phyloP scores from a whole-genome alignment of 2,797 vertebrate genomes.

The Enteromius thamalakanensis region DNA sequence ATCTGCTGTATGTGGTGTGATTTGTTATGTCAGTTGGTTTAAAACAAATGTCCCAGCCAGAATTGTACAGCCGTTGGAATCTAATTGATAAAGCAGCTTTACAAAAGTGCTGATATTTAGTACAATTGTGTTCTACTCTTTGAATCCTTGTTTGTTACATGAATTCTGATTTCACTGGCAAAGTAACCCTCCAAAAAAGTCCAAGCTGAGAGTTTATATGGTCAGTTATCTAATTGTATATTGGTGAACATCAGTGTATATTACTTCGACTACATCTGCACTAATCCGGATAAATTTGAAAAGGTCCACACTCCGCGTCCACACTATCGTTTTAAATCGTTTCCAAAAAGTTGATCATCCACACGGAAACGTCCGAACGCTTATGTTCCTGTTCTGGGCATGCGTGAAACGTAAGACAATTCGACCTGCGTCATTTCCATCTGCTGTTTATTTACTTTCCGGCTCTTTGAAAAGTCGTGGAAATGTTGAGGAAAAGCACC shows the following conservation, averaged over 20 bases:
- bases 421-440: no score
- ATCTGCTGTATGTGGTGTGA: constrained; percentile 10
- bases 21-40: constrained; percentile 15
- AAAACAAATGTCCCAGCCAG: constrained; percentile 20
- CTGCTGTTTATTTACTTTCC: no score
- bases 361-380: no score
- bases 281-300: no score
- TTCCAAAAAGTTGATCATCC: no score
- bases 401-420: no score
- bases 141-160: not conserved
- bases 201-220: not conserved
- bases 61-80: not conserved
- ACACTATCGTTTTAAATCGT: no score
- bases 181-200: not conserved
- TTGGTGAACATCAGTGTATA: not conserved
- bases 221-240: not conserved
- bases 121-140: not conserved
- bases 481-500: no score
- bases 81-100: not conserved
- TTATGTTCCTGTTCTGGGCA: no score
- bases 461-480: no score
- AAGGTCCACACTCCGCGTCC: no score
- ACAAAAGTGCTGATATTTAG: not conserved
- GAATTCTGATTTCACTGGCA: not conserved
- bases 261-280: not conserved